Base-by-base conservation (phyloP, 2,797 vertebrate species). In the Luscinia megarhynchos region DNA sequence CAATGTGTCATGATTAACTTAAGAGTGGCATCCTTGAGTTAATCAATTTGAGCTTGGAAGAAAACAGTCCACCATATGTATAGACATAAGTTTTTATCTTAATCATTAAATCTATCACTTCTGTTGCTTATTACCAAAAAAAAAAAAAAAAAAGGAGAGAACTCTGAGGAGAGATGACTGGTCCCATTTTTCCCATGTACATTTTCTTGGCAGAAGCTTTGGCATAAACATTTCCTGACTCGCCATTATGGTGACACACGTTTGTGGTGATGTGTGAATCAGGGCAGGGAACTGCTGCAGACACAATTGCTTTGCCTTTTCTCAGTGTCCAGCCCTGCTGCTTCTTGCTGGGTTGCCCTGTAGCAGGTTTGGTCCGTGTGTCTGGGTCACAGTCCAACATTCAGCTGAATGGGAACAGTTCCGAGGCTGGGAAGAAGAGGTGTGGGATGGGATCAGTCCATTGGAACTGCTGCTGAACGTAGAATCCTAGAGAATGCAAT, bases 51-150 rank as follows among this genome's bases (percentile, higher is more conserved):
- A 96, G 83, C 85, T 93, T 94, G 93, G 95, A 94, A 96, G 85
- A 91, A 96, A 93, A 92, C 76, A 86, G 85, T 86, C 95, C 51
- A 78, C 46, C 93, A 96, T 94, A 94, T 95, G 95, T 72, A 90
- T 88, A 94, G 95, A 94, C 94, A 90, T 96, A 96, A 96, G 94
- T 93, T 96, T 94, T 95, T 91, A 86, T 91, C 91, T 78, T 93
- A 93, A 95, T 96, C 89, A 96, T 94, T 96, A 95, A 91, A 96
- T 95, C 86, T 74, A 76, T 92, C 29, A 24, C 90, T 96, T 96
- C 93, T 96, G 89, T 95, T 94, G 87, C 93, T 94, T 93, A 69
- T 27, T 19, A 27, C 69, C 58, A 50, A 38, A 38, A 38, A 38
- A 54, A 57, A 74, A 62, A 50, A 62, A 40, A 54, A 74, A 27